phyloP scores from a whole-genome alignment of 2,888 invertebrate species.

The Napeogenes sylphis region DNA sequence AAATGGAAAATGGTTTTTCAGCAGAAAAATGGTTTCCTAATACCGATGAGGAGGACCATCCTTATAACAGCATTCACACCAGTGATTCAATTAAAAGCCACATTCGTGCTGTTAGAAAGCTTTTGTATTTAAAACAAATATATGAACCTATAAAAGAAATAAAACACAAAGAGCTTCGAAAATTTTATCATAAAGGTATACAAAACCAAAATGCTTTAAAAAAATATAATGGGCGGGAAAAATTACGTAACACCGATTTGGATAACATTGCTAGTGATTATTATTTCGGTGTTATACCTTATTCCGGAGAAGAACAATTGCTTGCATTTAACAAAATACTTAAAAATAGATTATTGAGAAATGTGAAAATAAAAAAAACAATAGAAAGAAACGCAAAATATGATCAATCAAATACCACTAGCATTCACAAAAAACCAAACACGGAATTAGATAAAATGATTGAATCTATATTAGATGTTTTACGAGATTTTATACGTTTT shows the following conservation, averaged over 20 bases:
- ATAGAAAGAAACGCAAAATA: too few species aligned
- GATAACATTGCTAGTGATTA: constrained; percentile 38
- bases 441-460: constrained; percentile 28
- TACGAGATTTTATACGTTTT: constrained; percentile 48
- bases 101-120: constrained; percentile 39
- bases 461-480: constrained; percentile 38
- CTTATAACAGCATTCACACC: constrained; percentile 29
- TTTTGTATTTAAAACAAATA: constrained; percentile 35
- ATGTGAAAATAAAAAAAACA: too few species aligned
- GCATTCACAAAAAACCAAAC: constrained; percentile 9
- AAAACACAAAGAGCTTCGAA: constrained; percentile 1
- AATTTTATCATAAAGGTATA: neutral
- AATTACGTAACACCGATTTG: constrained; percentile 9
- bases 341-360: neutral
- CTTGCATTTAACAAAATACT: neutral
- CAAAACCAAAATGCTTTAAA: neutral
- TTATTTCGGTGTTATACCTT: constrained; percentile 34
- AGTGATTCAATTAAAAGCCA: constrained; percentile 36
- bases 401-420: constrained; percentile 10
- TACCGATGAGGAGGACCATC: constrained; percentile 28
- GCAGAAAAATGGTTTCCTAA: constrained; percentile 18
- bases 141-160: constrained; percentile 29
- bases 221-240: constrained; percentile 3
- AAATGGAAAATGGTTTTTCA: too few species aligned
- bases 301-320: neutral